Evolutionary conservation across 2,797 vertebrate genomes (phyloP).

Genomic region (Microctenopoma lineatum): DNA sequence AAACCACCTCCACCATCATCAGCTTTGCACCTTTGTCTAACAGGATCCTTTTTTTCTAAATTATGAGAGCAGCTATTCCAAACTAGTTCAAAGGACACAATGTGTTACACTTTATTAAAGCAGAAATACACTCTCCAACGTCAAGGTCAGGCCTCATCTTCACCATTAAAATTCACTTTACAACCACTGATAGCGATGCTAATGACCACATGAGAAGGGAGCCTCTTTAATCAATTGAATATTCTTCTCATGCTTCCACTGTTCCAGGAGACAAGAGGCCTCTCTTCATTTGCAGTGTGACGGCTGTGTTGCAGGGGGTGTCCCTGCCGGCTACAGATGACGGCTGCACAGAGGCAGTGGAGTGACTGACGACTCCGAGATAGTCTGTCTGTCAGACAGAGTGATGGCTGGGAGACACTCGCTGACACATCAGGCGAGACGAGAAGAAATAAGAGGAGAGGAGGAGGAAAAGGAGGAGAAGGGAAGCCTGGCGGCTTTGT

Average conservation of each 20-base stretch:
- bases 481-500: conserved; percentile 67
- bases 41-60: neutral
- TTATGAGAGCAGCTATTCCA: neutral
- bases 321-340: conserved; percentile 69
- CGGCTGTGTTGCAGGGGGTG: conserved; percentile 62
- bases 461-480: conserved; percentile 35
- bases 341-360: conserved; percentile 59
- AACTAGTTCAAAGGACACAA: conserved; percentile 13
- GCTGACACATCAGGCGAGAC: conserved; percentile 74
- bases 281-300: conserved; percentile 63
- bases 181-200: conserved; percentile 45
- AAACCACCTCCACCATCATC: neutral
- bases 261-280: conserved; percentile 57
- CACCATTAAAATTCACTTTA: conserved; percentile 50
- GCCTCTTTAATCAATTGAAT: conserved; percentile 47
- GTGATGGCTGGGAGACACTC: conserved; percentile 74
- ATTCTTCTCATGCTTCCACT: conserved; percentile 43
- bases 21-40: neutral
- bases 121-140: conserved; percentile 18
- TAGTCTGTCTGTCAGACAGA: conserved; percentile 72
- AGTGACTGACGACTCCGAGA: conserved; percentile 77
- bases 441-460: conserved; percentile 58
- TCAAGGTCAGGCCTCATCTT: conserved; percentile 53
- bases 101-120: conserved; percentile 42
- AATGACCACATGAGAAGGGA: conserved; percentile 41